Percentiles rank a stretch among this genome's conserved stretches.
Conservation (phyloP, 2,797 vertebrate species). For the Apogon hyalosoma region DNA sequence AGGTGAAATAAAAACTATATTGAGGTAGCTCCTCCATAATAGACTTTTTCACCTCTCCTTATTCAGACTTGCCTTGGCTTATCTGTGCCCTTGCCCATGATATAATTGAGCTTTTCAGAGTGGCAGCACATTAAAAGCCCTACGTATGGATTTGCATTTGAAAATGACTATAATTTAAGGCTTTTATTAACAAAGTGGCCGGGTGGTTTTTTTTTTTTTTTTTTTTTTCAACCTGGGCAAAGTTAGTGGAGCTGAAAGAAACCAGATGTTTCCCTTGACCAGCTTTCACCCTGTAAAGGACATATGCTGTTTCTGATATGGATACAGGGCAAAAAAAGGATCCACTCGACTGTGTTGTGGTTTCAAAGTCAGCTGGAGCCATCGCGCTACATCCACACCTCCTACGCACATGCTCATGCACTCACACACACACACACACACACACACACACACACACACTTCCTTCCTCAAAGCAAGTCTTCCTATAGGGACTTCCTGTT, state of each 20-base stretch:
- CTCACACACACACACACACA: conserved; percentile 34
- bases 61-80: conserved; percentile 73
- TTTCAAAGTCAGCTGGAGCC: conserved; percentile 65
- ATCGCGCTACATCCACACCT: conserved; percentile 50
- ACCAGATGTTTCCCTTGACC: conserved; percentile 66
- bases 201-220: not conserved
- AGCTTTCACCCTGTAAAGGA: conserved; percentile 60
- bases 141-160: conserved; percentile 63
- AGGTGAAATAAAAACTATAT: conserved; percentile 71
- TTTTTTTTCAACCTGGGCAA: conserved; percentile 34
- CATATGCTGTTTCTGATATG: conserved; percentile 49
- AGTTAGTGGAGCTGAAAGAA: conserved; percentile 66
- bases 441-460: conserved; percentile 32
- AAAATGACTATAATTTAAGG: conserved; percentile 64
- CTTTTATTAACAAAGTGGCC: conserved; percentile 67
- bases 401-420: conserved; percentile 41
- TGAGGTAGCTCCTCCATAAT: conserved; percentile 65
- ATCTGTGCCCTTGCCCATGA: conserved; percentile 73
- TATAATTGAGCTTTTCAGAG: conserved; percentile 75
- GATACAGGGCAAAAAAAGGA: conserved; percentile 17
- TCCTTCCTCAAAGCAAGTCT: conserved; percentile 60
- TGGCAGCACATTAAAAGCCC: conserved; percentile 58
- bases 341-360: conserved; percentile 45
- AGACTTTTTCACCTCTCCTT: conserved; percentile 70
- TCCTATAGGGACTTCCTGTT: conserved; percentile 74